These are phyloP conservation scores for Sorex maritimensis DNA, from an alignment of 2,797 vertebrate genomes.

Conservation along the genomic window DNA sequence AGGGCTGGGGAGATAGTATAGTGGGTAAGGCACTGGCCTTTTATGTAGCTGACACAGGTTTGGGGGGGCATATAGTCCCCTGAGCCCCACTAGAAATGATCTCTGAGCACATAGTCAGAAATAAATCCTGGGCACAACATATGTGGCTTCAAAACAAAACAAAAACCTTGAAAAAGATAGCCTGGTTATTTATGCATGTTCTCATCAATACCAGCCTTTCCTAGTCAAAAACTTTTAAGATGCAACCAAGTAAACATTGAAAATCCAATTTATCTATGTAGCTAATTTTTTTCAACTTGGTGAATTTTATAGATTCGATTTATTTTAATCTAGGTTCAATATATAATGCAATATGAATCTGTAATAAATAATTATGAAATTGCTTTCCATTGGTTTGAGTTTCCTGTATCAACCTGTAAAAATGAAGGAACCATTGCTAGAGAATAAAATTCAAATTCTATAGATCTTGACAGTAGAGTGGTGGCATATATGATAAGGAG, in stretches of 20 bases:
- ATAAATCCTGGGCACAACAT: too few species aligned
- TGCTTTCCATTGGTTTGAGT: constrained; percentile 18
- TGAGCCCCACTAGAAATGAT: too few species aligned
- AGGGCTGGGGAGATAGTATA: too few species aligned
- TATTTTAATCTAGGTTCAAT: constrained; percentile 18
- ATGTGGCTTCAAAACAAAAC: too few species aligned
- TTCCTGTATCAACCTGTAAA: constrained; percentile 41
- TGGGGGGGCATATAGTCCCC: too few species aligned
- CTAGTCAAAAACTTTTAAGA: constrained; percentile 7
- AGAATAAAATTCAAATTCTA: constrained; percentile 15
- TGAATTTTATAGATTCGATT: constrained; percentile 28
- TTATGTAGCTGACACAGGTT: too few species aligned
- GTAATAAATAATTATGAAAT: constrained; percentile 24
- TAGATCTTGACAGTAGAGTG: background rate
- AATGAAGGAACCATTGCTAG: constrained; percentile 22
- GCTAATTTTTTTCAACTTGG: constrained; percentile 6
- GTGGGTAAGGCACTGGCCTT: too few species aligned
- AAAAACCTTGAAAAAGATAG: background rate
- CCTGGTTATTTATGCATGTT: constrained; percentile 13
- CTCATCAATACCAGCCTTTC: background rate
- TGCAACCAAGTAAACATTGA: background rate
- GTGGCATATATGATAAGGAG: background rate
- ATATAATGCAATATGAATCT: background rate
- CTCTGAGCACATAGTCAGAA: too few species aligned
- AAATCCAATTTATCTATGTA: background rate